Evolutionary conservation across 1,140 invertebrate species (phyloP).

Genomic region (Saccostrea glomerata): DNA sequence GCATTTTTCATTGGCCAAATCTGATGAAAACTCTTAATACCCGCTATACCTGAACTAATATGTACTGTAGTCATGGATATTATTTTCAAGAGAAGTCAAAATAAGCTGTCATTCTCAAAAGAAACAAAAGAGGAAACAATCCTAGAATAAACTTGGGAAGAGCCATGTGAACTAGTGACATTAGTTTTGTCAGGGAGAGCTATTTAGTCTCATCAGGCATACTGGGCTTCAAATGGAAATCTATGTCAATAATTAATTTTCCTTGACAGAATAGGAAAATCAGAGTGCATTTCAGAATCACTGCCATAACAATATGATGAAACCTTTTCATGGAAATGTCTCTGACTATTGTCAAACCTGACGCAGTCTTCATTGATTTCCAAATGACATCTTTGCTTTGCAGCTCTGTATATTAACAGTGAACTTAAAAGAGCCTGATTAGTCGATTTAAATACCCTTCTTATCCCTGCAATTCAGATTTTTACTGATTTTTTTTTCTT

Average conservation of each 20-base stretch:
- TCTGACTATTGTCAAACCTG: not conserved
- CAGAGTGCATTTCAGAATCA: slow-evolving; percentile 5
- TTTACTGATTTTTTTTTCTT: not conserved
- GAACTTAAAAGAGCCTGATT: slow-evolving; percentile 23
- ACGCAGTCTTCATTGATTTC: slow-evolving; percentile 24
- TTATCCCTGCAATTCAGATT: slow-evolving; percentile 9
- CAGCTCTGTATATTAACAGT: slow-evolving; percentile 13
- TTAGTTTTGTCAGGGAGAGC: not conserved
- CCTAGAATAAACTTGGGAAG: not conserved
- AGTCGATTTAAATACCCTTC: slow-evolving; percentile 20
- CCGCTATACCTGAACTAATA: not conserved
- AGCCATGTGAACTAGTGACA: not conserved
- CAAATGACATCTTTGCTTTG: slow-evolving; percentile 31
- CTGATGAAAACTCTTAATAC: not conserved
- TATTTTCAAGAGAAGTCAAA: slow-evolving; percentile 6
- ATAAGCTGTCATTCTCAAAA: not conserved
- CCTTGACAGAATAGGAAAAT: not conserved
- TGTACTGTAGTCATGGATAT: slow-evolving; percentile 21
- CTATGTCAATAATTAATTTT: slow-evolving; percentile 25
- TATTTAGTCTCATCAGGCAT: not conserved
- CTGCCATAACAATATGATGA: slow-evolving; percentile 15
- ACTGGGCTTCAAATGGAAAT: not conserved
- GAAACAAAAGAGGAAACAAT: not conserved
- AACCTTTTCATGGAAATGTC: slow-evolving; percentile 22
- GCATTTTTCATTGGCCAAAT: not conserved